phyloP scores from a whole-genome alignment of 2,888 invertebrate genomes.

The Sussaba pulchella region DNA sequence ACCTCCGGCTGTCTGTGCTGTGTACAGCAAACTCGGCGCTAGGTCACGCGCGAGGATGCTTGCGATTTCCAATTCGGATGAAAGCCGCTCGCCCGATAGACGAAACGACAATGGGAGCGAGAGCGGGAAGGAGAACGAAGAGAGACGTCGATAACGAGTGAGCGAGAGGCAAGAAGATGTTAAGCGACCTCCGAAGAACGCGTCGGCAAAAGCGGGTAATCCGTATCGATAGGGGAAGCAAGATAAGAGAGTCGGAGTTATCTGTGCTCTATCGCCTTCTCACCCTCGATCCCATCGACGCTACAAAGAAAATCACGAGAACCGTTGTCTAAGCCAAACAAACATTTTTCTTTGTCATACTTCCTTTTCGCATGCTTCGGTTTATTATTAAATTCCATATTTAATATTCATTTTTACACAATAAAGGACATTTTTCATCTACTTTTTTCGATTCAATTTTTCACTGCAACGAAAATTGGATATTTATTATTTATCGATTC shows the following conservation, averaged over 20 bases:
- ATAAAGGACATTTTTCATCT: too few species aligned
- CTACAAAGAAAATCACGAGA: slow-evolving; percentile 20
- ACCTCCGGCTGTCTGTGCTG: slow-evolving; percentile 58
- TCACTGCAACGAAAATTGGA: too few species aligned
- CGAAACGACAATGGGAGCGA: slow-evolving; percentile 59
- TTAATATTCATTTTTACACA: too few species aligned
- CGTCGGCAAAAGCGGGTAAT: slow-evolving; percentile 48
- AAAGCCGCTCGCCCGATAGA: slow-evolving; percentile 57
- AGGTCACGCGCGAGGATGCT: slow-evolving; percentile 60
- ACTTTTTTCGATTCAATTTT: too few species aligned
- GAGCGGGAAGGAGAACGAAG: slow-evolving; percentile 19
- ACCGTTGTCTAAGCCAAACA: slow-evolving; percentile 6
- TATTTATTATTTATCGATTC: background rate
- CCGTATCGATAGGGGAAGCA: slow-evolving; percentile 56
- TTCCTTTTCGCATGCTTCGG: background rate
- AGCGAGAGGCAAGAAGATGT: slow-evolving; percentile 15
- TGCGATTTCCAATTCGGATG: slow-evolving; percentile 66
- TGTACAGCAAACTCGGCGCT: slow-evolving; percentile 49
- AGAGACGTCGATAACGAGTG: slow-evolving; percentile 16
- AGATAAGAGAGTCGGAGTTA: slow-evolving; percentile 45
- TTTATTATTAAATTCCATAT: background rate
- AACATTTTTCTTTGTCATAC: background rate
- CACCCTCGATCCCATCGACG: slow-evolving; percentile 10
- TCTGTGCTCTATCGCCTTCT: slow-evolving; percentile 28
- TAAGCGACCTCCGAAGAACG: slow-evolving; percentile 28